Evolutionary conservation across 2,797 vertebrate species (phyloP).

Genomic region (Pseudomugil tenellus): DNA sequence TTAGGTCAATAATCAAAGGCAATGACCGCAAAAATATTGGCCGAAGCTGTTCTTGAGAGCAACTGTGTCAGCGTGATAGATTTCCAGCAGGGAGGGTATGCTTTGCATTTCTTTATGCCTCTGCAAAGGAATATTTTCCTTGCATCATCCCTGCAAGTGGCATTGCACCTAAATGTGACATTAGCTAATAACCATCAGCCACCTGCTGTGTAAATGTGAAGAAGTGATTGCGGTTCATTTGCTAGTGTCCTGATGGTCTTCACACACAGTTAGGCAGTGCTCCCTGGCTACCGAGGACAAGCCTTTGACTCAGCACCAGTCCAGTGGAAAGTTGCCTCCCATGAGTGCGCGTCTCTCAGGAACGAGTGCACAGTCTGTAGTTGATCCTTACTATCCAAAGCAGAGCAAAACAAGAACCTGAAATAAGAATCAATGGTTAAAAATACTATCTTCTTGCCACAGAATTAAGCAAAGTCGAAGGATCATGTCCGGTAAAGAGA

Average conservation of each 20-base stretch:
- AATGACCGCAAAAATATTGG: conserved; percentile 12
- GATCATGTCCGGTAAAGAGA: conserved; percentile 23
- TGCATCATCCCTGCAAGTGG: conserved; percentile 53
- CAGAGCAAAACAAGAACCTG: conserved; percentile 5
- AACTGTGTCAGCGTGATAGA: conserved; percentile 5
- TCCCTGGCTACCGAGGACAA: conserved; percentile 44
- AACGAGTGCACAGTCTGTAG: conserved; percentile 35
- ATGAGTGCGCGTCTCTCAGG: conserved; percentile 37
- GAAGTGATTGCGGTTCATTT: conserved; percentile 39
- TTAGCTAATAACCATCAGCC: conserved; percentile 49
- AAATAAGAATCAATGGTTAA: conserved; percentile 26
- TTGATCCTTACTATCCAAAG: conserved; percentile 42
- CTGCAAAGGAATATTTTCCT: conserved; percentile 35
- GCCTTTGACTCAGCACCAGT: conserved; percentile 55
- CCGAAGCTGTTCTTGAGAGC: conserved; percentile 31
- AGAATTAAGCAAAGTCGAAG: conserved; percentile 16
- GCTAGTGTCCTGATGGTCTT: conserved; percentile 60
- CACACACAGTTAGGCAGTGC: conserved; percentile 59
- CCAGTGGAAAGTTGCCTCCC: conserved; percentile 45
- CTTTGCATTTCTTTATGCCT: conserved; percentile 10
- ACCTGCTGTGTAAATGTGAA: conserved; percentile 56
- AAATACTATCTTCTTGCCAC: conserved; percentile 34
- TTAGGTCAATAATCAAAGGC: conserved; percentile 12
- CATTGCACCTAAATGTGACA: conserved; percentile 38
- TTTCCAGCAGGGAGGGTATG: conserved; percentile 21